Conservation (phyloP, 2,113 vertebrate species). For the Ameiurus melas region DNA sequence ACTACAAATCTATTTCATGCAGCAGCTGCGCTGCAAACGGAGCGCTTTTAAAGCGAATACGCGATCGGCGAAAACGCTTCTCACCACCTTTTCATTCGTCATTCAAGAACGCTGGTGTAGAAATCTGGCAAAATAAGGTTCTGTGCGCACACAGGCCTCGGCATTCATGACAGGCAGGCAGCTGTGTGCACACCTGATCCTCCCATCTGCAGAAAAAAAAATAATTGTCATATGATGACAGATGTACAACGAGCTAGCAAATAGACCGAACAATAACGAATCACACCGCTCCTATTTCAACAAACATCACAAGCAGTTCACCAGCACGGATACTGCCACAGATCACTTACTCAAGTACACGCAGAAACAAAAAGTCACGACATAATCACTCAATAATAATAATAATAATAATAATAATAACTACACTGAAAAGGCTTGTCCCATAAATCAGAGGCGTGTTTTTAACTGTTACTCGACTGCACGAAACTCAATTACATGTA, state of each 20-base stretch:
- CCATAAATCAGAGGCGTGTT: neutral
- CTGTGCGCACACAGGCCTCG: conserved; percentile 28
- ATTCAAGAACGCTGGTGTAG: conserved; percentile 10
- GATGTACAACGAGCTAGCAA: conserved; percentile 27
- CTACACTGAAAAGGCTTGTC: neutral
- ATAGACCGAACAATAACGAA: conserved; percentile 2
- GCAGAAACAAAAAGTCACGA: neutral
- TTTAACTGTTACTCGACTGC: neutral
- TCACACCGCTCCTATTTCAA: conserved; percentile 9
- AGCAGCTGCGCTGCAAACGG: conserved; percentile 2
- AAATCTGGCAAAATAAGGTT: conserved; percentile 23
- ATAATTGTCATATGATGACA: conserved; percentile 41
- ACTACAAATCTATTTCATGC: conserved; percentile 23
- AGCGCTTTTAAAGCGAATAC: conserved; percentile 2
- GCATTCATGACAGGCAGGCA: conserved; percentile 25
- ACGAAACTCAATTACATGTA: neutral
- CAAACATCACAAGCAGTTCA: neutral
- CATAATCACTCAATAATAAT: neutral
- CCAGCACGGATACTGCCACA: neutral
- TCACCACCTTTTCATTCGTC: conserved; percentile 52
- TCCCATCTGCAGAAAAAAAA: conserved; percentile 38
- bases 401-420: neutral
- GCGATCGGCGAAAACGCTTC: neutral
- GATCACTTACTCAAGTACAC: neutral
- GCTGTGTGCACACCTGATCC: conserved; percentile 49